Conservation (phyloP, 2,797 vertebrate species). For the Molossus alvarezi region DNA sequence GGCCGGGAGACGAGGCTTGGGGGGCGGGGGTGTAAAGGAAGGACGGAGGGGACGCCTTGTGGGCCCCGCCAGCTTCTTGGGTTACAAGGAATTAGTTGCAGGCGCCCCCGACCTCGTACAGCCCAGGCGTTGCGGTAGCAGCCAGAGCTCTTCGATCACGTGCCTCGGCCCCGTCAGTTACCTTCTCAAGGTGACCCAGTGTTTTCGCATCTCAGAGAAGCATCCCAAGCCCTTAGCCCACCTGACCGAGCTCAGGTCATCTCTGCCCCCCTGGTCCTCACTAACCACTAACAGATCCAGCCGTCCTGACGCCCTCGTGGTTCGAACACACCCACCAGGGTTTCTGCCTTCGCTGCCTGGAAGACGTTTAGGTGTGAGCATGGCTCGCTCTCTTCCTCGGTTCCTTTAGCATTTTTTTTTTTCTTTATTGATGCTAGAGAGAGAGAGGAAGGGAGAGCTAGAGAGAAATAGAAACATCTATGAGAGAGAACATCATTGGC, state of each 20-base stretch:
- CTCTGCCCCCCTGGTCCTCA: background rate
- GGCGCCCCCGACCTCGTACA: background rate
- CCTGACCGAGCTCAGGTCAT: background rate
- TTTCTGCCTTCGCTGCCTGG: background rate
- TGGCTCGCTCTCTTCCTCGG: background rate
- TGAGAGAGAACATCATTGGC: too few relatives aligned
- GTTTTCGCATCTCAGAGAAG: background rate
- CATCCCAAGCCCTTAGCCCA: background rate
- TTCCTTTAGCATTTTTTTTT: background rate
- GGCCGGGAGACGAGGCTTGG: background rate
- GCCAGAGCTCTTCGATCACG: background rate
- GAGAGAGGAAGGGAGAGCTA: too few relatives aligned
- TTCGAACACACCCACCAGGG: background rate
- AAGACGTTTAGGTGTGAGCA: background rate
- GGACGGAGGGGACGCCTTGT: background rate
- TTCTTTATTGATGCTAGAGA: too few relatives aligned
- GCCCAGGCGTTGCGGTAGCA: background rate
- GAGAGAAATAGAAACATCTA: too few relatives aligned
- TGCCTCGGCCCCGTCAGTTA: background rate
- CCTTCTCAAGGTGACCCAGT: background rate
- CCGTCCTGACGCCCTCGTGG: background rate
- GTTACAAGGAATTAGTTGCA: background rate
- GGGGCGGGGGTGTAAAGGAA: background rate
- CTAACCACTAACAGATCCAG: background rate
- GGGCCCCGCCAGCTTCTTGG: background rate